phyloP scores from a whole-genome alignment of 2,888 invertebrate genomes.

The Itoplectis maculator region DNA sequence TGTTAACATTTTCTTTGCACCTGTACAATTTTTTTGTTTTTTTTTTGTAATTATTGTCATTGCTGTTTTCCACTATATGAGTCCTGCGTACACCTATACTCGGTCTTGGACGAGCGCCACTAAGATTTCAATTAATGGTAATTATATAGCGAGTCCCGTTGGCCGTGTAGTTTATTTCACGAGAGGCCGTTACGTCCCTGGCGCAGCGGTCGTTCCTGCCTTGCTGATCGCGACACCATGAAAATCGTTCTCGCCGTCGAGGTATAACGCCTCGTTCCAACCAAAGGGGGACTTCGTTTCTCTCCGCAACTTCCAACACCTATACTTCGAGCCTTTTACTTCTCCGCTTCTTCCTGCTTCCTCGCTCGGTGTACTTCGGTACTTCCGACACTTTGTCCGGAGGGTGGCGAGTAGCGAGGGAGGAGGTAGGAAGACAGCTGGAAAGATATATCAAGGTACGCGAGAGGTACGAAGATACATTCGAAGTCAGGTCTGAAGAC shows the following conservation, averaged over 20 bases:
- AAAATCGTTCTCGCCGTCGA: slow-evolving; percentile 13
- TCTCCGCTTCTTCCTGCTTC: slow-evolving; percentile 36
- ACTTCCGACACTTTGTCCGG: slow-evolving; percentile 58
- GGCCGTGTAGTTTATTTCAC: slow-evolving; percentile 35
- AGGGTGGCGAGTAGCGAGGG: slow-evolving; percentile 9
- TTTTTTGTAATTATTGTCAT: background rate
- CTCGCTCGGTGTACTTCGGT: slow-evolving; percentile 36
- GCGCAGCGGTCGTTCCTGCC: background rate
- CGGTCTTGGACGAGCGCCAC: slow-evolving; percentile 78
- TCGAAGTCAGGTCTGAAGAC: too few relatives aligned
- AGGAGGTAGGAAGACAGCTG: slow-evolving; percentile 13
- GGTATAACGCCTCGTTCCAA: slow-evolving; percentile 19
- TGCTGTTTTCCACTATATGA: background rate
- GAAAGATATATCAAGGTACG: background rate
- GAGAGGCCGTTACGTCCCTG: background rate
- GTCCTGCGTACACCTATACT: background rate
- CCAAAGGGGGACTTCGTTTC: slow-evolving; percentile 59
- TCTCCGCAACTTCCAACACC: slow-evolving; percentile 38
- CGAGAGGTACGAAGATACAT: background rate
- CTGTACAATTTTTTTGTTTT: background rate
- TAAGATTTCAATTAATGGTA: slow-evolving; percentile 83
- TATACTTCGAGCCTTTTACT: slow-evolving; percentile 26
- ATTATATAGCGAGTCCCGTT: slow-evolving; percentile 77
- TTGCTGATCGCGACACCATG: slow-evolving; percentile 13
- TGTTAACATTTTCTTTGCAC: background rate